Conservation (phyloP, 2,797 vertebrate genomes). For the Cheirogaleus major region DNA sequence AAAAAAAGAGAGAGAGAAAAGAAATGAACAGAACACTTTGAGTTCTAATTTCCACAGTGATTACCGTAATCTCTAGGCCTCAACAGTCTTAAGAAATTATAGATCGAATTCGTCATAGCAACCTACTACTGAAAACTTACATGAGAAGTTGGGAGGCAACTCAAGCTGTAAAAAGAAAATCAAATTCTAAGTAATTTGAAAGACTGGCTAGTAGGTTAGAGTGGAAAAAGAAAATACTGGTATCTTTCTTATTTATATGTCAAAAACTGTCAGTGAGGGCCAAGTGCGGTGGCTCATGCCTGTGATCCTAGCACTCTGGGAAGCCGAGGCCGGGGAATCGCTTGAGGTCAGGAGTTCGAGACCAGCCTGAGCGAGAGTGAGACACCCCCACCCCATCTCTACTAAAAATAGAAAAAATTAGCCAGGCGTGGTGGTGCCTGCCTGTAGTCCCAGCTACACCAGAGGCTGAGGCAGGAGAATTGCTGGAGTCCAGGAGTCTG, state of each 20-base stretch:
- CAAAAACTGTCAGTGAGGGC: too few species aligned
- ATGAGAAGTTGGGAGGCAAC: not conserved
- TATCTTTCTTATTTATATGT: too few species aligned
- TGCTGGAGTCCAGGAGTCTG: too few species aligned
- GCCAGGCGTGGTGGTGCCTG: too few species aligned
- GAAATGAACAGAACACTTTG: not conserved
- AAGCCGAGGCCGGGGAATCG: too few species aligned
- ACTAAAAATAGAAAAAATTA: too few species aligned
- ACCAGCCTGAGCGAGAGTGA: too few species aligned
- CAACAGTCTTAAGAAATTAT: not conserved
- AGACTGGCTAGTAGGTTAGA: not conserved
- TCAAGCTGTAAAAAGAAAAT: not conserved
- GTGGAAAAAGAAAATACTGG: constrained; percentile 4
- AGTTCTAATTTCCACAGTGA: not conserved
- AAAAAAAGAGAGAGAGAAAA: not conserved
- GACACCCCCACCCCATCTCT: too few species aligned
- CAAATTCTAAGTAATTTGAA: not conserved
- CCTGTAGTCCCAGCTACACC: too few species aligned
- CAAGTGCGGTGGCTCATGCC: not conserved
- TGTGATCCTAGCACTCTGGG: too few species aligned
- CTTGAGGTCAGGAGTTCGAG: too few species aligned
- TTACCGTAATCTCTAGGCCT: not conserved
- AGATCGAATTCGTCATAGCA: not conserved
- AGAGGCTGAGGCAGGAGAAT: too few species aligned
- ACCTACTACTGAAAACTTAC: not conserved